Evolutionary conservation across 2,797 vertebrate species (phyloP), one percentile per base, ranked within the genome.

Genomic region (Chiroxiphia lanceolata): DNA sequence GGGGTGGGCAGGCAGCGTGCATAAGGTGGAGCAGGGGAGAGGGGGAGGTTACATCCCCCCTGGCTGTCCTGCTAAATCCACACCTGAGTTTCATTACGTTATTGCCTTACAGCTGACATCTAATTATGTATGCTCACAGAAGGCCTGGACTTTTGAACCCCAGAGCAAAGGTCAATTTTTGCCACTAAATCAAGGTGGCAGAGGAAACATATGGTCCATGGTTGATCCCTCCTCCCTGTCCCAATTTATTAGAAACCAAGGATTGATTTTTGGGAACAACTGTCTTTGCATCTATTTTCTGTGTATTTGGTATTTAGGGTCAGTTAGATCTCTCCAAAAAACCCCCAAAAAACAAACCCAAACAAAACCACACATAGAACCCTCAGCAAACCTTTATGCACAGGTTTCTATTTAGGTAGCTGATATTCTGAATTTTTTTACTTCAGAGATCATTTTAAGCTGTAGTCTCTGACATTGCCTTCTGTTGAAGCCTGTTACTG

Each of bases 151-250:
- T 90, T 89, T 54, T 94, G 91, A 94, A 89, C 95, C 61, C 68
- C 57, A 78, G 93, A 80, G 81, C 90, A 95, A 87, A 96, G 95
- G 96, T 92, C 91, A 95, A 47, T 47, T 96, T 91, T 92, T 87
- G 68, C 64, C 56, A 31, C 86, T 96, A 94, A 97, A 95, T 94
- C 86, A 90, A 93, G 91, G 71, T 90, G 78, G 65, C 6, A 12
- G 88, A 87, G 82, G 84, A 90, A 93, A 89, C 75, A 92, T 80
- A 94, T 87, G 86, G 89, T 69, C 64, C 11, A 12, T 23, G 71
- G 70, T 68, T 82, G 74, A 72, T 82, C 45, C 77, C 20, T 74
- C 34, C 40, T 85, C 16, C 23, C 40, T 64, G 47, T 34, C 70
- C 23, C 4, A 2, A 51, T 74, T 77, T 83, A 87, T 80, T 83